These are phyloP conservation scores for Drosophila truncata DNA, from an alignment of 1,140 invertebrate species.

Conservation along the genomic window DNA sequence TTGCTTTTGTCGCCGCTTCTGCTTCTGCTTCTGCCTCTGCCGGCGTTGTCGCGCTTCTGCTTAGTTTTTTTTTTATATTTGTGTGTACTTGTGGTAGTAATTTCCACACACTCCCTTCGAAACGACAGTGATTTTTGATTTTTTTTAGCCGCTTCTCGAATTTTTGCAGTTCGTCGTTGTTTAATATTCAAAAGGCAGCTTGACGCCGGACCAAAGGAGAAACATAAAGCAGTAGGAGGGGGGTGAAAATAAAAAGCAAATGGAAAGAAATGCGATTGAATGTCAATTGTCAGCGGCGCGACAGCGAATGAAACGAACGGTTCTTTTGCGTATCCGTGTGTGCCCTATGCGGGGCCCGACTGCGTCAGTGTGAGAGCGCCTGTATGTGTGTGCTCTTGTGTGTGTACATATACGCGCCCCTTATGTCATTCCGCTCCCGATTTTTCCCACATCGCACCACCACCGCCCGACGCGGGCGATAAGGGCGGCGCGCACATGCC, in stretches of 20 bases:
- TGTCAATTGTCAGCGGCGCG: constrained; percentile 46
- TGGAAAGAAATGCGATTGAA: constrained; percentile 37
- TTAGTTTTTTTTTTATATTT: background rate
- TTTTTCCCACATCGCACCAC: constrained; percentile 63
- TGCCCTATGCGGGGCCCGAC: constrained; percentile 9
- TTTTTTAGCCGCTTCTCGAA: constrained; percentile 34
- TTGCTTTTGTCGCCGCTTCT: constrained; percentile 21
- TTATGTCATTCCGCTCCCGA: constrained; percentile 50
- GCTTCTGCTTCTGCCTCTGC: constrained; percentile 19
- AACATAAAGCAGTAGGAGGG: constrained; percentile 29
- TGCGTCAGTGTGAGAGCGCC: constrained; percentile 14
- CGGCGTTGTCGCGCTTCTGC: constrained; percentile 22
- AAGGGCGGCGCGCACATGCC: constrained; percentile 3
- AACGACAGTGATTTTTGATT: constrained; percentile 25
- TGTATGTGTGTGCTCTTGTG: constrained; percentile 5
- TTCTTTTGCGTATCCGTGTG: constrained; percentile 53
- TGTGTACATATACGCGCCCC: constrained; percentile 27
- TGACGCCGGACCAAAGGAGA: constrained; percentile 21
- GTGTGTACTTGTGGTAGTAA: constrained; percentile 14
- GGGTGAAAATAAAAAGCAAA: constrained; percentile 38
- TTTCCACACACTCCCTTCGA: constrained; percentile 30
- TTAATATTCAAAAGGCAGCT: constrained; percentile 64
- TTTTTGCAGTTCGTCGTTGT: constrained; percentile 17
- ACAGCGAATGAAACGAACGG: constrained; percentile 65
- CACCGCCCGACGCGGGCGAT: constrained; percentile 12